Conservation (phyloP, 2,797 vertebrate species). For the Scarus forsteni region DNA sequence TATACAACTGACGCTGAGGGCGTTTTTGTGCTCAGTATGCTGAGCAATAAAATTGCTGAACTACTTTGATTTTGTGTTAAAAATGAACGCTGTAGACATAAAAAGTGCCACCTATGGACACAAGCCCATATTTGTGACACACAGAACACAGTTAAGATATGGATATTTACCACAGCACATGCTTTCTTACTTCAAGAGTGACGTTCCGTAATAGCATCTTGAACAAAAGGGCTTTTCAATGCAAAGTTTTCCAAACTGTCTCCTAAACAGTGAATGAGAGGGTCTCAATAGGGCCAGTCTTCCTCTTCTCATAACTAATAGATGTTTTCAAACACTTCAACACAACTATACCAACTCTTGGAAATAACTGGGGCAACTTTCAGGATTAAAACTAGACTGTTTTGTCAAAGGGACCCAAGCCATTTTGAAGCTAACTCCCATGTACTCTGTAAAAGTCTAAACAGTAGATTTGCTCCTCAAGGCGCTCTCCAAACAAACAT, state of each 20-base stretch:
- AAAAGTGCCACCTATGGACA: too few relatives aligned
- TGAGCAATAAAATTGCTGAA: too few relatives aligned
- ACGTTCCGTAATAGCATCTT: too few relatives aligned
- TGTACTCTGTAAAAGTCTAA: conserved; percentile 1
- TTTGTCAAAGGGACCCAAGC: conserved; percentile 82
- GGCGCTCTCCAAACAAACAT: conserved; percentile 15
- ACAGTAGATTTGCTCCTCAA: conserved; percentile 36
- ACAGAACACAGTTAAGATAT: neutral
- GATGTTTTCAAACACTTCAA: conserved; percentile 48
- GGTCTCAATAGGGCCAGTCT: conserved; percentile 30
- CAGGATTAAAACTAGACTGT: conserved; percentile 62
- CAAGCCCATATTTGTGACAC: too few relatives aligned
- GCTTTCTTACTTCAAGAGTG: neutral
- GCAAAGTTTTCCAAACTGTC: conserved; percentile 11
- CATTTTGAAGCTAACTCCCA: conserved; percentile 61
- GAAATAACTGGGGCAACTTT: conserved; percentile 61
- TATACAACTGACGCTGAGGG: too few relatives aligned
- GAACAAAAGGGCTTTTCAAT: neutral
- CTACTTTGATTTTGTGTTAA: too few relatives aligned
- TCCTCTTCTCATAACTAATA: conserved; percentile 58
- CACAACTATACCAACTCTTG: conserved; percentile 41
- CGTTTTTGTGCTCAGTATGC: too few relatives aligned
- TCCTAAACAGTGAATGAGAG: conserved; percentile 30
- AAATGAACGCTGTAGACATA: too few relatives aligned
- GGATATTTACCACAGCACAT: neutral